Base-by-base conservation (phyloP, 2,888 invertebrate genomes). In the Leucophora obtusa region DNA sequence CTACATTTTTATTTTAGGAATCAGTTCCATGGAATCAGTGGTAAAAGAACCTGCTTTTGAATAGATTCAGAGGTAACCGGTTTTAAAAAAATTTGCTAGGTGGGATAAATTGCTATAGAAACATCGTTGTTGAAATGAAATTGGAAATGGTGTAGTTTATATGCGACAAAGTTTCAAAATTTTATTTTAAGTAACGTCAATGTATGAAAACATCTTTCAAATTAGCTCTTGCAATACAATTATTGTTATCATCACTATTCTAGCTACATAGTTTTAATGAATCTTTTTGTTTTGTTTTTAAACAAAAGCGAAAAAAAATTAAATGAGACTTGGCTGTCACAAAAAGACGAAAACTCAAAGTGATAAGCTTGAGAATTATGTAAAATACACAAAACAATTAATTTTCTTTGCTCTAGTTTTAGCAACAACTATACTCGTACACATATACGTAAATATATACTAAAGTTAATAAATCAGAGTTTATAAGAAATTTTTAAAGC, bases 361-460 rank as follows among this genome's bases (percentile, higher is more conserved):
- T 83, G 78, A 83, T 82, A 84, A 83, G 83, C 79, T 79, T 83
- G 79, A 58, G 84, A 85, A 87, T 89, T 89, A 89, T 89, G 88
- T 86, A 89, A 88, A 89, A 86, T 85, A 84, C 86, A 85, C 83
- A 86, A 84, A 84, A 87, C 85, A 89, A 88, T 88, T 87, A 87
- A 86, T 89, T 89, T 89, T 89, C 88, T 88, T 84, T 87, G 89
- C 88, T 88, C 89, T 84, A 89, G 85, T 87, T 88, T 88, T 74
- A 71, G 58, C 51, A 54, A 58, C 66, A 15, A 11, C 50, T 18
- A 50, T 58, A 63, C 38, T 53, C 66, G 21, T 60, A 72, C 54
- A 63, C 47, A 18, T 47, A 14, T 60, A 47, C 24, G 38, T 11
- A 43, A 62, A 11, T 38, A 38, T 38, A 38, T 6, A 38, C 28